Base-by-base conservation (phyloP, 1,140 invertebrate species). In the Penaeus chinensis region DNA sequence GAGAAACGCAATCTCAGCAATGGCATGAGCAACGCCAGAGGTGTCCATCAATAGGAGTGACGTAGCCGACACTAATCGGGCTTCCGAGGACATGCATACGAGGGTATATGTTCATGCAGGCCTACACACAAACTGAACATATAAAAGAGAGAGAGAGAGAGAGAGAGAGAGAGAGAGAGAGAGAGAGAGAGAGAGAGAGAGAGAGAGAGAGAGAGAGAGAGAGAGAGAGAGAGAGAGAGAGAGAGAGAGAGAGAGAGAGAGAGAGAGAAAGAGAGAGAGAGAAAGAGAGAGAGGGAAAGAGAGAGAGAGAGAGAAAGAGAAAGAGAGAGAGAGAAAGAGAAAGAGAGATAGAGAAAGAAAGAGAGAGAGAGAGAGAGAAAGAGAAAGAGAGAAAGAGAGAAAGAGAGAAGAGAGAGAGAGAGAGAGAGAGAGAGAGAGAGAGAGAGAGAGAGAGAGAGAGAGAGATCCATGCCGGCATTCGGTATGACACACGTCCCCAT, bases 361-460 rank as follows among this genome's bases (percentile, higher is more conserved):
- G 54, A 27, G 24, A 62, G 37, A 18, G 60, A 62, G 79, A n/a
- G 3, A 0, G 8, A 61, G 24, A 27, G 2, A 24, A 27, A 81
- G n/a, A 62, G 18, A 78, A 13, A 22, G 76, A 19, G 63, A 54
- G 11, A 60, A 27, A 20, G 13, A 37, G 54, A 71, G 60, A 71
- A 79, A 60, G 42, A 22, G 77, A 60, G n/a, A 27, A 85, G 83
- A 47, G 76, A 42, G 62, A 78, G 37, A 19, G n/a, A 47, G 61
- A 60, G 82, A 82, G 32, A 42, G 47, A 42, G 24, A 42, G 80
- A 32, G 20, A 24, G 18, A 13, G 79, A 37, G 27, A 37, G 20
- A 37, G 74, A 54, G 11, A 54, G 54, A 13, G 54, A 11, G 10
- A 54, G 47, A 47, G 47, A 47, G 11, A 47, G 47, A 54, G 5